Conservation (phyloP, 2,113 vertebrate species). For the Chaetodon trifascialis region DNA sequence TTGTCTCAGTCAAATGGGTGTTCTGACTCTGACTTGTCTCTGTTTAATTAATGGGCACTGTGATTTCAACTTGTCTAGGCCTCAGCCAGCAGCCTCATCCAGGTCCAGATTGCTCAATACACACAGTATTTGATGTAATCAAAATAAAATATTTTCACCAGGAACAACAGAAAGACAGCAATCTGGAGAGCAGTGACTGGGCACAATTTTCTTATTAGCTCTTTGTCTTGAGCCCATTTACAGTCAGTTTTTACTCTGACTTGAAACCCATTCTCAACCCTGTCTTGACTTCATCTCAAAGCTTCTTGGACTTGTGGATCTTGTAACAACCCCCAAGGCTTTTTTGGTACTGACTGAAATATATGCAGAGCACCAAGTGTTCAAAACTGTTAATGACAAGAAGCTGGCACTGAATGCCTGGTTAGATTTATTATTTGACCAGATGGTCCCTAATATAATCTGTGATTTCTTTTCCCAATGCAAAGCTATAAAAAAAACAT, state of each 20-base stretch:
- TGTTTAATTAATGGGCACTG: no score
- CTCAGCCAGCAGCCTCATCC: not conserved
- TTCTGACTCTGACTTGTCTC: no score
- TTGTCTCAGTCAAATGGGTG: no score
- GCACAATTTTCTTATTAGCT: not conserved
- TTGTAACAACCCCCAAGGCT: not conserved
- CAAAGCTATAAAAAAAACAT: no score
- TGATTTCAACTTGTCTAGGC: no score
- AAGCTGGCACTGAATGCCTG: not conserved
- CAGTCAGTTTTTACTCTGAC: not conserved
- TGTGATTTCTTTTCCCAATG: not conserved
- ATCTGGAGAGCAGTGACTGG: not conserved
- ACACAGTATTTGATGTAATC: not conserved
- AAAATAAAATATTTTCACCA: not conserved
- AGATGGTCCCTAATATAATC: not conserved
- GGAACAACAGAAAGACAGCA: not conserved
- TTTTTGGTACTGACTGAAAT: not conserved
- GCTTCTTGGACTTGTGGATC: not conserved
- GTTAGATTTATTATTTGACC: not conserved
- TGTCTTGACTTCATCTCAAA: not conserved
- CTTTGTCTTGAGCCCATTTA: not conserved
- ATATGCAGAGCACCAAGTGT: not conserved
- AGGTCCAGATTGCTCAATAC: not conserved
- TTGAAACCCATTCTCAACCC: no score
- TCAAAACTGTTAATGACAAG: not conserved